These are phyloP conservation scores for Falco peregrinus DNA, from an alignment of 2,797 vertebrate species.

Conservation along the genomic window DNA sequence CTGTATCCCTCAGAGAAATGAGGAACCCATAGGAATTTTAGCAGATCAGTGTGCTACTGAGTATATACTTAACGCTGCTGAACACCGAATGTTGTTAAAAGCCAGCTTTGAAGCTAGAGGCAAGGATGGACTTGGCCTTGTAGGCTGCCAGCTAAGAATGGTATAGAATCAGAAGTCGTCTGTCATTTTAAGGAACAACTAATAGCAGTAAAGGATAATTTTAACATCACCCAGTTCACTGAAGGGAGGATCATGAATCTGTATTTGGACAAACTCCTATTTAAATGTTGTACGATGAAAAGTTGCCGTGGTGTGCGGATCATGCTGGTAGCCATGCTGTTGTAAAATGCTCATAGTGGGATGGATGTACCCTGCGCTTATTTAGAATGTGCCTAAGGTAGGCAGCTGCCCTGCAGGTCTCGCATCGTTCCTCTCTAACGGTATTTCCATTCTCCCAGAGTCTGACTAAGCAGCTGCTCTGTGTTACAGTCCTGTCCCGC, in stretches of 20 bases:
- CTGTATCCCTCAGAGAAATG: neutral
- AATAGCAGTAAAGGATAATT: neutral
- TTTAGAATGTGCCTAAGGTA: rapidly evolving
- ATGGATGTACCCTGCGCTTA: neutral
- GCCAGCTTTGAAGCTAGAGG: neutral
- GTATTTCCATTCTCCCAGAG: too few relatives aligned
- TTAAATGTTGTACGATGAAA: rapidly evolving
- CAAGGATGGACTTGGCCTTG: neutral
- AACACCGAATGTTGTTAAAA: neutral
- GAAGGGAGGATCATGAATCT: neutral
- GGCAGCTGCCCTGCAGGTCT: neutral
- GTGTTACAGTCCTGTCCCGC: neutral
- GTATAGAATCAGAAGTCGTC: neutral
- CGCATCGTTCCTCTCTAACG: neutral
- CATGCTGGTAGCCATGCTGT: neutral
- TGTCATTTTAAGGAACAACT: neutral
- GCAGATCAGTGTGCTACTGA: neutral
- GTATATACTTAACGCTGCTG: neutral
- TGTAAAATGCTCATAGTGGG: neutral
- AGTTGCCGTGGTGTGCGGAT: neutral
- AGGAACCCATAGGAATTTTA: neutral
- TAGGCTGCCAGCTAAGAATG: neutral
- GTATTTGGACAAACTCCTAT: neutral
- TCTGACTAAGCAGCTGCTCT: neutral
- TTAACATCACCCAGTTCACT: neutral